These are phyloP conservation scores for Anarrhichthys ocellatus DNA, from an alignment of 2,113 vertebrate genomes.

Conservation along the genomic window DNA sequence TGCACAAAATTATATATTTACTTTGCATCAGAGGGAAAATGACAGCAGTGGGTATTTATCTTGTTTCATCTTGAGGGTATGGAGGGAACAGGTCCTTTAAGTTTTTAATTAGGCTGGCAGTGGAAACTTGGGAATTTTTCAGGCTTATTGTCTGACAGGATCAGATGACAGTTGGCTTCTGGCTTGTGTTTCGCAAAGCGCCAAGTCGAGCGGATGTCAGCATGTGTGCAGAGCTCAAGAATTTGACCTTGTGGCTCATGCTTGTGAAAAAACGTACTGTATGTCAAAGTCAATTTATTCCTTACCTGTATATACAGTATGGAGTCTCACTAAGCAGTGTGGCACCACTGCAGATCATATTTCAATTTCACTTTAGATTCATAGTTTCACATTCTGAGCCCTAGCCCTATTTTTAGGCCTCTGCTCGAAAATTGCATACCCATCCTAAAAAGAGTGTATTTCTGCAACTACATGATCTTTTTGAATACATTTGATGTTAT, in stretches of 20 bases:
- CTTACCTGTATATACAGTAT: neutral
- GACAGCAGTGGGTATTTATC: slow-evolving; percentile 55
- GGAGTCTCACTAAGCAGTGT: neutral
- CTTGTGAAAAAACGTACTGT: slow-evolving; percentile 19
- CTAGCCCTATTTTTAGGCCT: no score
- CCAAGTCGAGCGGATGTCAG: slow-evolving; percentile 53
- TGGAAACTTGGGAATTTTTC: slow-evolving; percentile 58
- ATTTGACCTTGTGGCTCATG: slow-evolving; percentile 53
- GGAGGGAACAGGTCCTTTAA: slow-evolving; percentile 32
- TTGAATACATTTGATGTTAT: no score
- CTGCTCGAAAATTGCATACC: no score
- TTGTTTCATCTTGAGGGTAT: slow-evolving; percentile 46
- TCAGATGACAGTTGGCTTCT: slow-evolving; percentile 52
- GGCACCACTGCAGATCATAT: neutral
- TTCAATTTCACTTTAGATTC: neutral
- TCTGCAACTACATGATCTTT: no score
- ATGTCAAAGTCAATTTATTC: slow-evolving; percentile 46
- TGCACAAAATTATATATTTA: slow-evolving; percentile 65
- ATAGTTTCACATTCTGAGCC: neutral
- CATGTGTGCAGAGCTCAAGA: slow-evolving; percentile 62
- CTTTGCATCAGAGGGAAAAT: slow-evolving; percentile 48
- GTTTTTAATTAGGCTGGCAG: slow-evolving; percentile 59
- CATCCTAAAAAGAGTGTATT: no score
- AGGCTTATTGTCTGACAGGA: slow-evolving; percentile 57
- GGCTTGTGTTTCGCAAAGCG: slow-evolving; percentile 35